Base-by-base conservation (phyloP, 2,113 vertebrate genomes). In the Stigmatopora argus region DNA sequence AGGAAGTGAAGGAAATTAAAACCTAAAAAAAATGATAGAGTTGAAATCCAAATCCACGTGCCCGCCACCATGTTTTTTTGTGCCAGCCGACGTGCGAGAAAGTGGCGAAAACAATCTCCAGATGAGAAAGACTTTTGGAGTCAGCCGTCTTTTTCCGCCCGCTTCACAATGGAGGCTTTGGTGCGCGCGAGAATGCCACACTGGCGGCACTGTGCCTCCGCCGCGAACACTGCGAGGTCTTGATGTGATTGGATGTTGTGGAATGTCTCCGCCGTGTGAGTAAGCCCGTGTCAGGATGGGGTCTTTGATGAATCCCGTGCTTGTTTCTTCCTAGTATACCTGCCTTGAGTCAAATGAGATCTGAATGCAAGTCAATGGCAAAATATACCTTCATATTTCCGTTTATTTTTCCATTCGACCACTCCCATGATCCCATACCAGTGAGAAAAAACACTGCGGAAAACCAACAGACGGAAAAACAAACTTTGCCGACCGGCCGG, bases 91-190 rank as follows among this genome's bases (percentile, higher is more conserved):
- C 65, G 45, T 55, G 78, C 57, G 10, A 61, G 44, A 17, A 14
- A 71, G 70, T 80, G 80, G 72, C 52, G 57, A 31, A 31, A 31
- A 31, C 67, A 85, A 86, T 66, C 65, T 38, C 1, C 17, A 70
- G 64, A 53, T 73, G 62, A 18, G 8, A 18, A 41, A 41, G 6
- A 41, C 38, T 60, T 44, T 9, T 6, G 23, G 26, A 56, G 4
- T 53, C 19, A 2, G 19, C 51, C 1, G 67, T 74, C 78, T 80
- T 65, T 76, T 77, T 86, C 81, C 64, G 72, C 58, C 77, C 38
- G 0, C 46, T 10, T 18, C 73, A 89, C 89, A 90, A 90, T 86
- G 78, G 73, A 78, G 68, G 70, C 87, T 77, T 55, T 78, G 86
- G 83, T 87, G 76, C 72, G 44, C 56, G 62, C 18, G 41, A 73